These are phyloP conservation scores for Pitta sordida DNA, from an alignment of 2,113 vertebrate species.

Conservation along the genomic window DNA sequence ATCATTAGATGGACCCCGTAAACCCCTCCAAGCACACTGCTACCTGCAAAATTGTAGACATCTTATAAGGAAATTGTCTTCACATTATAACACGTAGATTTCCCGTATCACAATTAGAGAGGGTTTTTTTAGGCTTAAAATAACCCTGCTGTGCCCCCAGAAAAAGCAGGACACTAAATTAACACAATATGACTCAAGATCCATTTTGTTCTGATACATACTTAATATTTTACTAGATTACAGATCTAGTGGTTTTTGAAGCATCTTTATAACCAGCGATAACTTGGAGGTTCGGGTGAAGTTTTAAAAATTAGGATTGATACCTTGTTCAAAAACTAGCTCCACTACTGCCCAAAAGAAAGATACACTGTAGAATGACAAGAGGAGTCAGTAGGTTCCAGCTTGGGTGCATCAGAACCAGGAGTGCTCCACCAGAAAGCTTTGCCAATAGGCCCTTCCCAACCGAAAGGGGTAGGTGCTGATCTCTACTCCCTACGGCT, in stretches of 20 bases:
- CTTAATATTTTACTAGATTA: background rate
- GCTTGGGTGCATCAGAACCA: background rate
- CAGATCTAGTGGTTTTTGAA: background rate
- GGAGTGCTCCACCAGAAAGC: background rate
- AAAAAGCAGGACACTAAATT: background rate
- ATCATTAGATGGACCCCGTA: background rate
- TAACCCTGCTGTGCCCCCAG: background rate
- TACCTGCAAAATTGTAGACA: background rate
- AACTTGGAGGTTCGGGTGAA: background rate
- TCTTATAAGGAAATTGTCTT: background rate
- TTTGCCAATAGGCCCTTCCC: background rate
- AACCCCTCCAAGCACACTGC: background rate
- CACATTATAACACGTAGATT: background rate
- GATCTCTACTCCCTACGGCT: background rate
- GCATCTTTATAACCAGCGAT: background rate
- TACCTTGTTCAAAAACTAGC: background rate
- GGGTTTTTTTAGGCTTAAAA: background rate
- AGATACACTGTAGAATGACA: background rate
- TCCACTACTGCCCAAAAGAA: background rate
- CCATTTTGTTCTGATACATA: background rate
- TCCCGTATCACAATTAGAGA: background rate
- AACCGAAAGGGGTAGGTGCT: background rate
- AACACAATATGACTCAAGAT: background rate
- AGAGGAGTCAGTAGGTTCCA: background rate
- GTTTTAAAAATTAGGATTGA: background rate